Percentiles rank a stretch among this genome's conserved stretches.
Conservation (phyloP, 2,797 vertebrate genomes). For the Rhodeus uyekii region DNA sequence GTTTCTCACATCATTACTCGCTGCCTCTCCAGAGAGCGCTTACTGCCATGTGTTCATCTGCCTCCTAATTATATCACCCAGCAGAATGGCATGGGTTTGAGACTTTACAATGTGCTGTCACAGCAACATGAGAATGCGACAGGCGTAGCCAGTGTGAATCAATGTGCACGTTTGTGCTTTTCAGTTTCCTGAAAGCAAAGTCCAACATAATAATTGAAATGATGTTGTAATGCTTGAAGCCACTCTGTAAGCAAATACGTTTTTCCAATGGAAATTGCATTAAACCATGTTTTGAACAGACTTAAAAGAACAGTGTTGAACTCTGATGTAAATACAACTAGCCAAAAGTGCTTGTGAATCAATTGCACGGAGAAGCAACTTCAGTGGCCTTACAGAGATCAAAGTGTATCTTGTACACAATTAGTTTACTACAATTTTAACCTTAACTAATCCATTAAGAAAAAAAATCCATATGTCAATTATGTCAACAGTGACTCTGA, state of each 20-base stretch:
- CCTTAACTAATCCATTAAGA: slow-evolving; percentile 62
- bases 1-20: slow-evolving; percentile 74
- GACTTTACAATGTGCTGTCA: slow-evolving; percentile 64
- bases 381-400: slow-evolving; percentile 69
- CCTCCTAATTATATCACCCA: slow-evolving; percentile 83
- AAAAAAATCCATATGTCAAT: slow-evolving; percentile 66
- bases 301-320: slow-evolving; percentile 69
- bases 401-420: slow-evolving; percentile 74
- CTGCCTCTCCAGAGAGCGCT: slow-evolving; percentile 67
- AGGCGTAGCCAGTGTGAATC: slow-evolving; percentile 28
- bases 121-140: slow-evolving; percentile 47
- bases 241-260: slow-evolving; percentile 59
- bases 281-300: slow-evolving; percentile 59
- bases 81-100: slow-evolving; percentile 78
- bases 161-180: slow-evolving; percentile 43
- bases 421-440: slow-evolving; percentile 72
- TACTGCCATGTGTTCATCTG: slow-evolving; percentile 81
- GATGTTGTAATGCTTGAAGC: slow-evolving; percentile 55
- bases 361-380: slow-evolving; percentile 61
- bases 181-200: slow-evolving; percentile 43
- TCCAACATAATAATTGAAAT: slow-evolving; percentile 58
- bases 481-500: slow-evolving; percentile 62
- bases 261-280: slow-evolving; percentile 62
- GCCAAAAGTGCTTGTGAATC: slow-evolving; percentile 57
- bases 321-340: slow-evolving; percentile 60